A percentile compares a stretch with the other conserved stretches of the same genome.
Evolutionary conservation across 1,140 invertebrate genomes (phyloP).

Genomic region (Episyrphus balteatus): DNA sequence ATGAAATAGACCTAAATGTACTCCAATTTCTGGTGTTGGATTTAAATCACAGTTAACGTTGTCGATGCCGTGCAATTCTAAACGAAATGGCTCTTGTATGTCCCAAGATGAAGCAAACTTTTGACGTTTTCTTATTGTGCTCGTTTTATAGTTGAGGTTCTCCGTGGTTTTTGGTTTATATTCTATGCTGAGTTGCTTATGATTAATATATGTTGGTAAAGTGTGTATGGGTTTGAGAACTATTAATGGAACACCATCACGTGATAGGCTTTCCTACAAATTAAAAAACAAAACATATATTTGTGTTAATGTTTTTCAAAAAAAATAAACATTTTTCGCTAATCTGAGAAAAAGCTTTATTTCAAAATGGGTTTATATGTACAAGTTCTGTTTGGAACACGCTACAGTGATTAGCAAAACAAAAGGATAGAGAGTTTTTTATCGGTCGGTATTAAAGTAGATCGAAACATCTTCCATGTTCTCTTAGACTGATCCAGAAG

Average conservation of each 20-base stretch:
- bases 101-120: slow-evolving; percentile 61
- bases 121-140: slow-evolving; percentile 45
- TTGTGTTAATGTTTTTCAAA: neutral
- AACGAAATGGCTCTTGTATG: slow-evolving; percentile 56
- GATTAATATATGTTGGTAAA: slow-evolving; percentile 40
- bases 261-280: slow-evolving; percentile 26
- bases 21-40: slow-evolving; percentile 49
- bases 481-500: too few species aligned
- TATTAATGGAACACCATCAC: slow-evolving; percentile 30
- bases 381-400: too few species aligned
- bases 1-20: slow-evolving; percentile 30
- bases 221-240: slow-evolving; percentile 27
- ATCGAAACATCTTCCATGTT: too few species aligned
- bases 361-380: too few species aligned
- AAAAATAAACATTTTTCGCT: too few species aligned
- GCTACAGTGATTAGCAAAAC: too few species aligned
- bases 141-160: neutral
- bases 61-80: slow-evolving; percentile 58
- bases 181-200: slow-evolving; percentile 16
- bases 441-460: too few species aligned
- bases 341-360: too few species aligned
- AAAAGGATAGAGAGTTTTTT: too few species aligned
- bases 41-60: slow-evolving; percentile 66
- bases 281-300: neutral
- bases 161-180: slow-evolving; percentile 15